Percentiles rank a stretch among this genome's conserved stretches.
phyloP scores from a whole-genome alignment of 2,113 vertebrate species.

The Rallus limicola region DNA sequence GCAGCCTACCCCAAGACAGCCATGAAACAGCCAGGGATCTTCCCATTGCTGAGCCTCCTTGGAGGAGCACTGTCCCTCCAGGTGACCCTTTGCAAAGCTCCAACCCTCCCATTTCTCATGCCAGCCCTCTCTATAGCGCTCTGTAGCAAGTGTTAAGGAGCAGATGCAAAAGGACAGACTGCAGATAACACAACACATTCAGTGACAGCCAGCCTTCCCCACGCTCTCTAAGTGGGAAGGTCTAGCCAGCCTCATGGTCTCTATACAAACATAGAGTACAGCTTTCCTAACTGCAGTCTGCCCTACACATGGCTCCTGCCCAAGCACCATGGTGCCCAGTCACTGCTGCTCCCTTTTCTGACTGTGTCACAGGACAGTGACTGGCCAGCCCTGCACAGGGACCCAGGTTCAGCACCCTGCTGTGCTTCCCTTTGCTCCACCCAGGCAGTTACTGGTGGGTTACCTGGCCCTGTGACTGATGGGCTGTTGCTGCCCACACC shows the following conservation, averaged over 20 bases:
- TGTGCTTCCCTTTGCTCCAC: neutral
- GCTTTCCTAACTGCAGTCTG: neutral
- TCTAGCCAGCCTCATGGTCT: neutral
- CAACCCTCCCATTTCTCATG: neutral
- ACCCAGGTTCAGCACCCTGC: neutral
- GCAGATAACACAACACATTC: neutral
- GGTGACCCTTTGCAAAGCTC: neutral
- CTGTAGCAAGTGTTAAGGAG: neutral
- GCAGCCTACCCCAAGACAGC: neutral
- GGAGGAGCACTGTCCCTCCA: fast-evolving
- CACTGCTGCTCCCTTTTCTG: neutral
- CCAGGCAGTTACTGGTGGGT: neutral
- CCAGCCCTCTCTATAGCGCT: neutral
- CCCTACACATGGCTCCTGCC: fast-evolving
- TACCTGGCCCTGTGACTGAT: neutral
- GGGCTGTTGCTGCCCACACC: neutral
- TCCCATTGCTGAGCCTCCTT: neutral
- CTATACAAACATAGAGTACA: neutral
- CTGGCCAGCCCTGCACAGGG: fast-evolving
- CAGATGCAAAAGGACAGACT: neutral
- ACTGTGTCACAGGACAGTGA: neutral
- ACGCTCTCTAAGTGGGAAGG: neutral
- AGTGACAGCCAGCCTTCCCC: neutral
- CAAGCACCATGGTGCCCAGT: neutral
- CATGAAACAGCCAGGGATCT: neutral